Percentiles rank a stretch among this genome's conserved stretches.
phyloP scores from a whole-genome alignment of 2,113 vertebrate species.

The Ageneiosus marmoratus region DNA sequence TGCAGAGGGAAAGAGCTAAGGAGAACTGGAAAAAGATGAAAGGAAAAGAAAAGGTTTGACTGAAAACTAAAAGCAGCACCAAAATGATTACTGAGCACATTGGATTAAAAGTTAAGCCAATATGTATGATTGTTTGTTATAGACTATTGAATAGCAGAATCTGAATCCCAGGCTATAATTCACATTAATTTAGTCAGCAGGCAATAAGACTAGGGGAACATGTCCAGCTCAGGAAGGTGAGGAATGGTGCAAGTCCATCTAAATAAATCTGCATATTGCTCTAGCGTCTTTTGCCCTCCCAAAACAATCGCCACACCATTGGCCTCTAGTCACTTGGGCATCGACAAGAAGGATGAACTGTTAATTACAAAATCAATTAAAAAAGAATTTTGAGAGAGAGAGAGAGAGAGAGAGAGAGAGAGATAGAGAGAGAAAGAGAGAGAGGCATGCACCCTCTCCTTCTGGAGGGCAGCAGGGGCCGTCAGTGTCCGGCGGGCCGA shows the following conservation, averaged over 20 bases:
- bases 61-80: not conserved
- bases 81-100: not conserved
- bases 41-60: not conserved
- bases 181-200: not conserved
- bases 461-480: slow-evolving; percentile 85
- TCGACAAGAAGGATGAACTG: slow-evolving; percentile 86
- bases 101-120: not conserved
- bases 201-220: slow-evolving; percentile 1
- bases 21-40: not conserved
- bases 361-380: slow-evolving; percentile 95
- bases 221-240: not conserved
- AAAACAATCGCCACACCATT: slow-evolving; percentile 74
- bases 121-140: not conserved
- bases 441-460: slow-evolving; percentile 78
- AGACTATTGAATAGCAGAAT: not conserved
- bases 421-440: slow-evolving; percentile 27
- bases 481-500: slow-evolving; percentile 72
- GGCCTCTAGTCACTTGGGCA: slow-evolving; percentile 73
- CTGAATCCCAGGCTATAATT: not conserved
- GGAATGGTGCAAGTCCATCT: slow-evolving; percentile 4
- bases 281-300: slow-evolving; percentile 72
- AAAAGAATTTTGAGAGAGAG: slow-evolving; percentile 77
- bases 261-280: slow-evolving; percentile 46
- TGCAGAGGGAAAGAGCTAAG: too few species aligned
- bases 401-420: too few species aligned